Evolutionary conservation across 2,888 invertebrate genomes (phyloP), one percentile per base, ranked within the genome.

Genomic region (Apotomis turbidana): DNA sequence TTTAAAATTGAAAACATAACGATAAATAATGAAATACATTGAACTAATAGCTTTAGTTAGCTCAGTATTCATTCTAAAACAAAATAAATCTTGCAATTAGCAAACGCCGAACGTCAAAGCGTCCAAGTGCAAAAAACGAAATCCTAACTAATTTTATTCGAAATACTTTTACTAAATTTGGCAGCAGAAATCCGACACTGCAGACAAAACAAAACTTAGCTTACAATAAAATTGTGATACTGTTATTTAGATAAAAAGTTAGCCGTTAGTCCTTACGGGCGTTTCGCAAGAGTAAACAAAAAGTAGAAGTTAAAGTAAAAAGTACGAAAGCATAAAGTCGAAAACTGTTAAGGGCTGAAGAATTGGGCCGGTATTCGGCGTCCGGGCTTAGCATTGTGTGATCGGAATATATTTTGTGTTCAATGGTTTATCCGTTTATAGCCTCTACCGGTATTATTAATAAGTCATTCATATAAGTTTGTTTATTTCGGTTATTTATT

Each of bases 261-360:
- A 77, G 80, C 85, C 87, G 87, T 87, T 86, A 88, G 83, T 81
- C 83, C 81, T 84, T 80, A 83, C 82, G 76, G 76, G 76, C 82
- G 84, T 78, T 75, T 77, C 75, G 55, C 57, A 64, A 44, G 44
- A 60, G 63, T n/a, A 64, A 60, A 59, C 38, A 62, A 71, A 71
- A 58, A 27, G 51, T 44, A 57, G 51, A 67, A 71, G 51, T 62
- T 68, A 70, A 70, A 63, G 57, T 70, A 70, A 58, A 68, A 72
- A 68, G 72, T 59, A 68, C 36, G 62, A 72, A 63, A 57, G 59
- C 59, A 51, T 54, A 41, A 68, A 71, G 51, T 63, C 55, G 46
- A 63, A 68, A 72, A 72, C 72, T 72, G 71, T 68, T 68, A 72
- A 72, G 72, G 72, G 63, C 72, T 72, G 57, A 72, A 72, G 72